Evolutionary conservation across 2,888 invertebrate genomes (phyloP).

Genomic region (Thymelicus lineola): DNA sequence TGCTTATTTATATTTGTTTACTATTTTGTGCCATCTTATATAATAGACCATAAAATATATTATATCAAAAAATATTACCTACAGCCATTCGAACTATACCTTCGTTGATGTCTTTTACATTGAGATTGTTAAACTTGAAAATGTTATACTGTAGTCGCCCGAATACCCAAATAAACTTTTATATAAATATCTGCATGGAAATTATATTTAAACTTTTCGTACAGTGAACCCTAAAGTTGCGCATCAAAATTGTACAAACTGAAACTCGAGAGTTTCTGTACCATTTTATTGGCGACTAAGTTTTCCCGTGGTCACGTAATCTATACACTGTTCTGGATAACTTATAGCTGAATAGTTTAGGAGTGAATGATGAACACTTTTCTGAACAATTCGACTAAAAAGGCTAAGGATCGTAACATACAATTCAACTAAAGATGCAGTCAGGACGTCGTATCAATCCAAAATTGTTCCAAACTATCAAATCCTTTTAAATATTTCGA

Average conservation of each 20-base stretch:
- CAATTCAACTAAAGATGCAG: too few species aligned
- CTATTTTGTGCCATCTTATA: too few species aligned
- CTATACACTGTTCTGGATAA: slow-evolving; percentile 81
- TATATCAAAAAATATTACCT: too few species aligned
- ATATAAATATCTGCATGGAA: not conserved
- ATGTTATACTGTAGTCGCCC: slow-evolving; percentile 20
- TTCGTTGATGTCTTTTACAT: slow-evolving; percentile 17
- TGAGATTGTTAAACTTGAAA: not conserved
- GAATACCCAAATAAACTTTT: slow-evolving; percentile 14
- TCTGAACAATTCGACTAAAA: slow-evolving; percentile 38
- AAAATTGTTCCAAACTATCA: too few species aligned
- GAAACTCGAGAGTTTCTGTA: slow-evolving; percentile 4
- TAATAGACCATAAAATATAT: too few species aligned
- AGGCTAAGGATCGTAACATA: too few species aligned
- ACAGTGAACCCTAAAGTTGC: slow-evolving; percentile 17
- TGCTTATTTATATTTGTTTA: too few species aligned
- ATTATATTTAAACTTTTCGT: slow-evolving; percentile 17
- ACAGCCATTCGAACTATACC: not conserved
- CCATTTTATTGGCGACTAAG: slow-evolving; percentile 13
- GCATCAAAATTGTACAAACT: slow-evolving; percentile 30
- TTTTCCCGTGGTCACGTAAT: slow-evolving; percentile 12
- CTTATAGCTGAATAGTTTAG: slow-evolving; percentile 77
- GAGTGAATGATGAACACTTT: slow-evolving; percentile 56
- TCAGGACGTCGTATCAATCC: too few species aligned
- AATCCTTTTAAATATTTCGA: too few species aligned